Evolutionary conservation across 2,797 vertebrate species (phyloP).

Genomic region (Chromobotia macracanthus): DNA sequence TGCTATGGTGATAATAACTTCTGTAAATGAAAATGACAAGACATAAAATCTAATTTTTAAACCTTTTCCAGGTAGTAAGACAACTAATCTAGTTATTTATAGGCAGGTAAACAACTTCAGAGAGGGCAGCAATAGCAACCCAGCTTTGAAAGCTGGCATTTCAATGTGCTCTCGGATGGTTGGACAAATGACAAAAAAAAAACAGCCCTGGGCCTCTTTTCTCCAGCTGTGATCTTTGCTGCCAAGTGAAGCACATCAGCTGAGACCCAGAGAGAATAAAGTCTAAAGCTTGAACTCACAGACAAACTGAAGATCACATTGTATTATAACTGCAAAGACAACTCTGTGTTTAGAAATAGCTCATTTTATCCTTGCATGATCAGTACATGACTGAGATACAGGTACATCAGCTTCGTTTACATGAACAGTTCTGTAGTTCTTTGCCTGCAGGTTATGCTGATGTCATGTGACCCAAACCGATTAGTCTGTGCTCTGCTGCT

Average conservation of each 20-base stretch:
- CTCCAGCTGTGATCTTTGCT: neutral
- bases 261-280: neutral
- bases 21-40: neutral
- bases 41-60: neutral
- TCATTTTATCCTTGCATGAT: neutral
- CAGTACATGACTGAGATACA: neutral
- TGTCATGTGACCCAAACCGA: conserved; percentile 5
- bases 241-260: neutral
- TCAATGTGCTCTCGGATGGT: too few species aligned
- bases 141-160: too few species aligned
- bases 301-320: neutral
- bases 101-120: too few species aligned
- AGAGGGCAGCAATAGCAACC: too few species aligned
- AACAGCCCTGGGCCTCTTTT: neutral
- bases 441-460: neutral
- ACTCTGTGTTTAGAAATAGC: neutral
- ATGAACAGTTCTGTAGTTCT: conserved; percentile 3
- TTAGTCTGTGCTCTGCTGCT: neutral
- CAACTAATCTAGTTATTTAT: too few species aligned
- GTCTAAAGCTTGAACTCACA: neutral
- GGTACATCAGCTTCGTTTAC: neutral
- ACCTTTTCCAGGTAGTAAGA: neutral
- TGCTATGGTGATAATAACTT: conserved; percentile 40
- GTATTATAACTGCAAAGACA: neutral
- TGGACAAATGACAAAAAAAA: too few species aligned